These are phyloP conservation scores for Epistrophella euchroma DNA, from an alignment of 2,888 invertebrate species.

Conservation along the genomic window DNA sequence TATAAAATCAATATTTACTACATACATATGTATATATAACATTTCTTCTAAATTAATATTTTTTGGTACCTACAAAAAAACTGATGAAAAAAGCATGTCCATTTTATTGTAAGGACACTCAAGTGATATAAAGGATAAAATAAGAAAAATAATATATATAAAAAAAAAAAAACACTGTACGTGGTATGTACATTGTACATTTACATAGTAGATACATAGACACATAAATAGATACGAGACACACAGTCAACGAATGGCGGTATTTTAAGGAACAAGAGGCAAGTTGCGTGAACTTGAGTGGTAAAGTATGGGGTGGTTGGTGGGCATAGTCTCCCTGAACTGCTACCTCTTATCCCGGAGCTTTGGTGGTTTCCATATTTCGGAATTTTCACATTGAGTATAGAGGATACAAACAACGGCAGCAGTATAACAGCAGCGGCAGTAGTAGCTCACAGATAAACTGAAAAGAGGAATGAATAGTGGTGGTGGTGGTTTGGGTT, in stretches of 20 bases:
- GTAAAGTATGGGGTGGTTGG: constrained; percentile 40
- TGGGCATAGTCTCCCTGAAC: constrained; percentile 31
- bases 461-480: constrained; percentile 28
- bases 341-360: constrained; percentile 39
- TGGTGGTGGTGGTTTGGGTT: constrained; percentile 36
- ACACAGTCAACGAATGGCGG: constrained; percentile 57
- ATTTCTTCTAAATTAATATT: not conserved
- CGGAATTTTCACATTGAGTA: constrained; percentile 45
- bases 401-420: constrained; percentile 43
- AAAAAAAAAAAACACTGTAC: constrained; percentile 32
- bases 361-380: constrained; percentile 67
- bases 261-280: constrained; percentile 67
- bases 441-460: constrained; percentile 48
- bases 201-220: constrained; percentile 57
- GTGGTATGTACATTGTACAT: constrained; percentile 38
- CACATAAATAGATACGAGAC: constrained; percentile 63
- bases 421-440: constrained; percentile 27
- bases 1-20: not conserved
- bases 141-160: constrained; percentile 32
- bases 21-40: not conserved
- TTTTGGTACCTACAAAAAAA: not conserved
- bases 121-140: constrained; percentile 52
- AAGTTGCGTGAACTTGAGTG: constrained; percentile 62
- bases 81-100: constrained; percentile 35
- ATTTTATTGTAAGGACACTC: constrained; percentile 57